Evolutionary conservation across 2,797 vertebrate species (phyloP).

Genomic region (Platalea minor): DNA sequence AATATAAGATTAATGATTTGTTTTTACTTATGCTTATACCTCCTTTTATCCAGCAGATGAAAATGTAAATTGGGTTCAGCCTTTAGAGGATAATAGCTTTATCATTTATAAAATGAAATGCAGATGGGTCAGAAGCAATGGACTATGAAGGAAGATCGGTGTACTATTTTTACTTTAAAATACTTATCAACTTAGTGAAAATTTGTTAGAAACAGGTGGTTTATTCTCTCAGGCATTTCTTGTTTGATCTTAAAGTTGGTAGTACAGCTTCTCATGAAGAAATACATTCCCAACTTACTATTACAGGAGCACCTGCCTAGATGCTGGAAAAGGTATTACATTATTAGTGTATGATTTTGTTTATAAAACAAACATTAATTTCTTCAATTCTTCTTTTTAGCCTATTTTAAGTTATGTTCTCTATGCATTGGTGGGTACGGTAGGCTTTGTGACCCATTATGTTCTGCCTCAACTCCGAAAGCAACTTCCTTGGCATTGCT

Average conservation of each 20-base stretch:
- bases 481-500: constrained; percentile 97
- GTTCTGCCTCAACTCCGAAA: constrained; percentile 95
- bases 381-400: constrained; percentile 67
- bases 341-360: neutral
- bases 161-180: neutral
- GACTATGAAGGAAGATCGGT: neutral
- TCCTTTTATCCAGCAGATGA: neutral
- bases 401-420: constrained; percentile 94
- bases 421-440: constrained; percentile 87
- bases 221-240: neutral
- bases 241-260: neutral
- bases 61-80: neutral
- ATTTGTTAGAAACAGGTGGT: neutral
- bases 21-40: neutral
- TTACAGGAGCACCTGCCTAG: neutral
- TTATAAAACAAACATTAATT: neutral
- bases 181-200: neutral
- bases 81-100: neutral
- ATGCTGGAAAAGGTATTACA: neutral
- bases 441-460: constrained; percentile 94
- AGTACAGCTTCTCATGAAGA: neutral
- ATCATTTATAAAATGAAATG: neutral
- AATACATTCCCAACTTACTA: neutral
- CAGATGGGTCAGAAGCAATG: neutral
- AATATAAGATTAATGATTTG: neutral